These are phyloP conservation scores for Xylocopa sonorina DNA, from an alignment of 1,140 invertebrate species.

Conservation along the genomic window DNA sequence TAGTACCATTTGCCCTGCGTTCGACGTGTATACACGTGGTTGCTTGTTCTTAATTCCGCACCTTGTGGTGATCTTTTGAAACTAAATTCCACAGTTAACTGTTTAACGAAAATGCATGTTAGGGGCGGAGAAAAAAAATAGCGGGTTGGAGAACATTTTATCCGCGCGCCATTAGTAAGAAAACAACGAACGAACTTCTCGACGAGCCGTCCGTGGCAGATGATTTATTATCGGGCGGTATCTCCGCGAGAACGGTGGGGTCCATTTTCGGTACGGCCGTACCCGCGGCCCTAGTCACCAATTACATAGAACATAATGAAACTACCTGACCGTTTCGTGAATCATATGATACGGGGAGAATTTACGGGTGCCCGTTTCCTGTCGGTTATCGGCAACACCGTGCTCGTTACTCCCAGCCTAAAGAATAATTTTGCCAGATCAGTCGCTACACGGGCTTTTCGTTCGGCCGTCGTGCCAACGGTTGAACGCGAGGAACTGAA, in stretches of 20 bases:
- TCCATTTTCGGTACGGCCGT: conserved; percentile 28
- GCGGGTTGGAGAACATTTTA: too few species aligned
- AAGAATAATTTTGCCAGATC: conserved; percentile 49
- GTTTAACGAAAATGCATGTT: too few species aligned
- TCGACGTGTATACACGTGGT: too few species aligned
- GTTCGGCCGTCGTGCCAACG: conserved; percentile 8
- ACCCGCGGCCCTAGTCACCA: conserved; percentile 14
- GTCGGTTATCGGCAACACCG: conserved; percentile 46
- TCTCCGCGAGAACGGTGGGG: conserved; percentile 25
- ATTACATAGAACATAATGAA: conserved; percentile 50
- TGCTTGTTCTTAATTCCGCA: too few species aligned
- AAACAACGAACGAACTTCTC: background rate
- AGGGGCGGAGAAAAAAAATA: too few species aligned
- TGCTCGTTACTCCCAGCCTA: conserved; percentile 40
- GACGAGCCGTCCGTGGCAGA: background rate
- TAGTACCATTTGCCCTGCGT: too few species aligned
- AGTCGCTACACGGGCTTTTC: conserved; percentile 42
- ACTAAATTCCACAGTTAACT: too few species aligned
- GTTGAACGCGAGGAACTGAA: conserved; percentile 37
- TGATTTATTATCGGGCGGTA: conserved; percentile 32
- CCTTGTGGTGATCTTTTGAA: too few species aligned
- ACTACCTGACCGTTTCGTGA: conserved; percentile 46
- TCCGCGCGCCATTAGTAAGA: background rate
- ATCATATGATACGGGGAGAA: conserved; percentile 49
- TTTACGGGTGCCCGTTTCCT: conserved; percentile 46